Evolutionary conservation across 2,113 vertebrate genomes (phyloP), one percentile per base, ranked within the genome.

Genomic region (Oncorhynchus gorbuscha): DNA sequence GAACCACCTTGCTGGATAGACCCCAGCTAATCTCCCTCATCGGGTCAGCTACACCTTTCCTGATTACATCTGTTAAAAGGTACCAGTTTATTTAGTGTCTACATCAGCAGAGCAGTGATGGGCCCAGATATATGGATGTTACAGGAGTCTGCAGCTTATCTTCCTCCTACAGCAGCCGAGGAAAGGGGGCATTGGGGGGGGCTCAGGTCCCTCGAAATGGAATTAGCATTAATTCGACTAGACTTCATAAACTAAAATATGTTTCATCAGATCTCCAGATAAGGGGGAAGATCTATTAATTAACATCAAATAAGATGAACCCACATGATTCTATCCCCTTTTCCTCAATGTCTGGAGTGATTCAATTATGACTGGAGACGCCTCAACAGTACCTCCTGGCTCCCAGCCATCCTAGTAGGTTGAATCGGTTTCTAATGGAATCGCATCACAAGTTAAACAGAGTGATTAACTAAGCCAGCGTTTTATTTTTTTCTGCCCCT

Each of bases 31-130:
- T 81, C 75, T 73, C 80, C 76, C 71, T 62, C 76, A 86, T 90
- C 81, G 76, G 83, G 84, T 86, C 85, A 80, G 79, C 87, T 85
- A 80, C 83, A 88, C 91, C 84, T 86, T 84, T 84, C 72, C 73
- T 87, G 89, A 92, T 92, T 85, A 77, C 83, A 91, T 93, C 91
- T 83, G 79, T 83, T 90, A 86, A 91, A 89, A 90, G 86, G 83
- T 79, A 87, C 84, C 79, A 81, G 86, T 89, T 90, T 91, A 87
- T 92, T 90, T 87, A 86, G 79, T 81, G 87, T 89, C 85, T 84
- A 80, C 89, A 90, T 91, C 88, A 90, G 84, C 86, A 80, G 77
- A 78, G 76, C 83, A 84, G 75, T 49, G 79, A 92, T 90, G 83
- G 82, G 51, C 49, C 39, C 67, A 83, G 90, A 93, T 91, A 84